Evolutionary conservation across 2,797 vertebrate genomes (phyloP).

Genomic region (Galagoides demidoff): DNA sequence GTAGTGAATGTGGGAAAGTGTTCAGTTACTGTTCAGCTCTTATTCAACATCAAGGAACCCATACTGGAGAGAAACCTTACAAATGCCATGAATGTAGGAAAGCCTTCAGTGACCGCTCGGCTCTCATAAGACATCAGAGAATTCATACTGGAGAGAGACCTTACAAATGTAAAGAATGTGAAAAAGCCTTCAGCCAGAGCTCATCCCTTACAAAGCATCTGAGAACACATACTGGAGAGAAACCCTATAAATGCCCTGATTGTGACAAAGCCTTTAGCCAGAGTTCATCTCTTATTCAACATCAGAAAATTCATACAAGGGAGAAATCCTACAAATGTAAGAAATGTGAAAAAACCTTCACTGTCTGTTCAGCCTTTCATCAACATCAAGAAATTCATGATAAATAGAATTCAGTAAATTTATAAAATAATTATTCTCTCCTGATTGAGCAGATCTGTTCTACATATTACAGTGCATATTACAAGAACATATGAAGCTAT

Average conservation of each 20-base stretch:
- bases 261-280: constrained; percentile 72
- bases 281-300: constrained; percentile 71
- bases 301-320: constrained; percentile 69
- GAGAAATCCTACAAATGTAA: constrained; percentile 60
- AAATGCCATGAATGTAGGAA: constrained; percentile 70
- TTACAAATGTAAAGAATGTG: constrained; percentile 68
- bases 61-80: constrained; percentile 76
- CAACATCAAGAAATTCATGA: constrained; percentile 17
- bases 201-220: constrained; percentile 66
- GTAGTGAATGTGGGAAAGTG: constrained; percentile 58
- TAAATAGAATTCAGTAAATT: neutral
- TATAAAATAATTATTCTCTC: neutral
- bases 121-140: constrained; percentile 71
- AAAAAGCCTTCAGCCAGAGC: constrained; percentile 76
- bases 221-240: constrained; percentile 74
- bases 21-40: constrained; percentile 65
- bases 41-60: constrained; percentile 65
- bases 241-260: constrained; percentile 67
- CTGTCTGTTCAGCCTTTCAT: neutral
- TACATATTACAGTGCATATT: neutral
- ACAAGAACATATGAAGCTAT: neutral
- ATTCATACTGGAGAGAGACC: constrained; percentile 75
- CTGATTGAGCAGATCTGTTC: neutral
- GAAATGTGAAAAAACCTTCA: constrained; percentile 44
- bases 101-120: constrained; percentile 65